Conservation (phyloP, 2,797 vertebrate species). For the Tamandua tetradactyla region DNA sequence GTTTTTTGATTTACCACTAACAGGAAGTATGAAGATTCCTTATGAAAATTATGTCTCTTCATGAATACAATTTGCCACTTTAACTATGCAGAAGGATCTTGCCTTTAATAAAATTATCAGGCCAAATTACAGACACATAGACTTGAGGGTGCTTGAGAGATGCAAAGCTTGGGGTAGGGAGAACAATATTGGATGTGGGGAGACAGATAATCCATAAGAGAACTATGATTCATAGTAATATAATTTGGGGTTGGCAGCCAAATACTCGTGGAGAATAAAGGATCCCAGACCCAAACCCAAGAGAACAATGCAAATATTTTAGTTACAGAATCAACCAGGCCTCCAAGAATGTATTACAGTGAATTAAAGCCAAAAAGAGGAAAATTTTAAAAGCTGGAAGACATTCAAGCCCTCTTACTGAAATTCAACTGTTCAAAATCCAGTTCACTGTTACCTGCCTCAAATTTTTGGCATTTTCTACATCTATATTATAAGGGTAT, state of each 20-base stretch:
- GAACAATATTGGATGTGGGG: neutral
- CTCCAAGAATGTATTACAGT: neutral
- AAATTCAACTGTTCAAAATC: neutral
- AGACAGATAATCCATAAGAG: neutral
- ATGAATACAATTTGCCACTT: neutral
- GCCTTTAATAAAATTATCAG: neutral
- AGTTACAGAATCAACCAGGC: neutral
- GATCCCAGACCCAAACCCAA: neutral
- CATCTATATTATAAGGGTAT: neutral
- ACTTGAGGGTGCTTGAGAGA: neutral
- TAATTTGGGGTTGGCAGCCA: neutral
- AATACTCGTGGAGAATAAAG: constrained; percentile 18
- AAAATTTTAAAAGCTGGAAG: neutral
- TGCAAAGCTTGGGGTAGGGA: neutral
- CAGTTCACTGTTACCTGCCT: neutral
- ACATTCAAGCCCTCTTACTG: neutral
- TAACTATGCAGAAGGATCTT: neutral
- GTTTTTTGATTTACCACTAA: neutral
- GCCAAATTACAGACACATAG: neutral
- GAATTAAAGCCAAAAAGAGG: constrained; percentile 21
- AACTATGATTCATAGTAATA: neutral
- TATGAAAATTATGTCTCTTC: neutral
- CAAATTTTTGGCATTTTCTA: accelerated
- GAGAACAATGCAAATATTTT: neutral
- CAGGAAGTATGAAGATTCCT: neutral